Evolutionary conservation across 2,113 vertebrate genomes (phyloP).

Genomic region (Cavia porcellus): DNA sequence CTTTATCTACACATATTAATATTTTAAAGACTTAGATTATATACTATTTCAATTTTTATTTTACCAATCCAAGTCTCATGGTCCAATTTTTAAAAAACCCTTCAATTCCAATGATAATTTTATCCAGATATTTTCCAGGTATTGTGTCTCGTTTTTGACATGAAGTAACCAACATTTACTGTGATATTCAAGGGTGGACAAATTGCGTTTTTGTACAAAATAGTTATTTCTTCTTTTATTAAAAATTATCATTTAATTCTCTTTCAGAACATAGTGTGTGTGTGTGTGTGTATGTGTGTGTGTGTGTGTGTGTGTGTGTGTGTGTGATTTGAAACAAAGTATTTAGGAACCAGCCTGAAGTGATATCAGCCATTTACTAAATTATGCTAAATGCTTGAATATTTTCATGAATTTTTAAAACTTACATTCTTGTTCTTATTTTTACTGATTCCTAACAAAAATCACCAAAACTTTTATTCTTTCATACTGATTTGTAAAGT

Average conservation of each 20-base stretch:
- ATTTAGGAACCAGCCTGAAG: neutral
- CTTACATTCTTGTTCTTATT: neutral
- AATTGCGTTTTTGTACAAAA: conserved; percentile 10
- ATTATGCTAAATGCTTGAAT: neutral
- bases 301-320: neutral
- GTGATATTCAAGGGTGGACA: neutral
- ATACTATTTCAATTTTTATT: neutral
- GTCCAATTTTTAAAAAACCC: neutral
- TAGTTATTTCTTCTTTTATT: neutral
- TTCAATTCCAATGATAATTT: neutral
- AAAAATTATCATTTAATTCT: neutral
- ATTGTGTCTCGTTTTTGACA: neutral
- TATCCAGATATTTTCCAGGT: conserved; percentile 30
- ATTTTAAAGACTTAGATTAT: conserved; percentile 25
- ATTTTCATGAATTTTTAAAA: neutral
- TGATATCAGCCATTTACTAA: neutral
- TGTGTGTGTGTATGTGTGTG: neutral
- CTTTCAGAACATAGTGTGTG: neutral
- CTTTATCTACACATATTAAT: neutral
- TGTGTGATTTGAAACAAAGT: neutral
- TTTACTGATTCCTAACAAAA: conserved; percentile 4
- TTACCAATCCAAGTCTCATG: conserved; percentile 17
- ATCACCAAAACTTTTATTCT: neutral
- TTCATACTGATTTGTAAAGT: neutral
- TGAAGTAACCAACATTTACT: neutral